Conservation (phyloP, 2,888 invertebrate species). For the Conistra vaccinii region DNA sequence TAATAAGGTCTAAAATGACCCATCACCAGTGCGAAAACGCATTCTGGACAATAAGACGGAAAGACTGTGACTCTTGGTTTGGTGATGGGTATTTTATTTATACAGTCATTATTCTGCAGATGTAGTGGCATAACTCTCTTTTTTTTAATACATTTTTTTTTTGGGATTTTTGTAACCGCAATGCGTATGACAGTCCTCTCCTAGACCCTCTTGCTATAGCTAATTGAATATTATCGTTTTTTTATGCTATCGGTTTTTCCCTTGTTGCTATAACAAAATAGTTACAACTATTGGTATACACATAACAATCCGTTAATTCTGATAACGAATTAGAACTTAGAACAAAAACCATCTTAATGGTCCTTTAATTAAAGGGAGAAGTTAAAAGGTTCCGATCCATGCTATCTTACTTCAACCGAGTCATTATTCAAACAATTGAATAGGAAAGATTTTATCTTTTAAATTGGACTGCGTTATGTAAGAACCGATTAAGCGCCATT, state of each 20-base stretch:
- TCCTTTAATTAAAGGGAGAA: not conserved
- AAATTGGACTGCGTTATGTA: too few relatives aligned
- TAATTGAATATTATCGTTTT: not conserved
- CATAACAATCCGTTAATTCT: too few relatives aligned
- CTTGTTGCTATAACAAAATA: too few relatives aligned
- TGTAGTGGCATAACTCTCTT: too few relatives aligned
- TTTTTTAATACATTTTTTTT: too few relatives aligned
- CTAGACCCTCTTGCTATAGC: not conserved
- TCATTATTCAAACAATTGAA: conserved; percentile 45
- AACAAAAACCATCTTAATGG: not conserved
- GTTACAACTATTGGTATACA: not conserved
- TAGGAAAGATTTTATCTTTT: conserved; percentile 31
- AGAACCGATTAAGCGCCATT: too few relatives aligned
- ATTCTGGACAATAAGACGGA: not conserved
- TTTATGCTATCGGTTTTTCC: too few relatives aligned
- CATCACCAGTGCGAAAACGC: not conserved
- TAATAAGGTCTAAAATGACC: not conserved
- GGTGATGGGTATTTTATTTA: too few relatives aligned
- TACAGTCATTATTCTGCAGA: too few relatives aligned
- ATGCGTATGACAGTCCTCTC: too few relatives aligned
- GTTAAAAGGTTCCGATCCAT: conserved; percentile 22
- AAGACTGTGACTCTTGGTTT: not conserved
- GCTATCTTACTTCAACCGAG: conserved; percentile 28
- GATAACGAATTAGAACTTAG: not conserved
- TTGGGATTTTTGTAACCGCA: too few relatives aligned